Conservation (phyloP, 2,113 vertebrate species). For the Phycodurus eques region DNA sequence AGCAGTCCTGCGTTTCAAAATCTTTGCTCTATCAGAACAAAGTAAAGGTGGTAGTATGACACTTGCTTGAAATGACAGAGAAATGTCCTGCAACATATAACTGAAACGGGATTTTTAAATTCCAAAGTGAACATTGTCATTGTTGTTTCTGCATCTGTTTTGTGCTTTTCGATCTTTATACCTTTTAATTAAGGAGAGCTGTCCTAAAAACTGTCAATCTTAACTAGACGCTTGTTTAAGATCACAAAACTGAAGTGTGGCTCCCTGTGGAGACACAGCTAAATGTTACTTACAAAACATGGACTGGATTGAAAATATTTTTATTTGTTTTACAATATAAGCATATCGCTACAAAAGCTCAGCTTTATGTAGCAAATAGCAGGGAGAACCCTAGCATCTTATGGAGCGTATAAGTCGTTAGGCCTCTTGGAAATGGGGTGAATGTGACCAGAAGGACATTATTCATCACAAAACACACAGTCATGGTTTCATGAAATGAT, state of each 20-base stretch:
- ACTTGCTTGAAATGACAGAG: neutral
- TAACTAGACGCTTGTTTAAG: neutral
- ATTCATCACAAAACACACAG: too few relatives aligned
- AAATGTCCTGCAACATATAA: neutral
- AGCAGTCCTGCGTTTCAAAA: constrained; percentile 30
- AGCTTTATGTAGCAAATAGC: too few relatives aligned
- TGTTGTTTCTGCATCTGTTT: neutral
- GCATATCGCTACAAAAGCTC: too few relatives aligned
- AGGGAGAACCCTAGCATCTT: too few relatives aligned
- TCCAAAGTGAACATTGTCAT: neutral
- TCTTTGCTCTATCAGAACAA: constrained; percentile 4
- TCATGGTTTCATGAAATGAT: too few relatives aligned
- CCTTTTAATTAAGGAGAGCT: too few relatives aligned
- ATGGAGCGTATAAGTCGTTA: too few relatives aligned
- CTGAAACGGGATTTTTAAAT: neutral
- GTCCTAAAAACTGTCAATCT: neutral
- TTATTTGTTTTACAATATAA: too few relatives aligned
- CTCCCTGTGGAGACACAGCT: neutral
- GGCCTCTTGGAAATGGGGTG: too few relatives aligned
- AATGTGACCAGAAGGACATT: too few relatives aligned
- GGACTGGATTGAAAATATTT: too few relatives aligned
- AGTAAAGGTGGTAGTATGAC: neutral
- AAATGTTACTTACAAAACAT: neutral
- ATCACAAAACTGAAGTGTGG: neutral
- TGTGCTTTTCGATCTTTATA: neutral